These are phyloP conservation scores for Siniperca scherzeri DNA, from an alignment of 2,797 vertebrate species.

Conservation along the genomic window DNA sequence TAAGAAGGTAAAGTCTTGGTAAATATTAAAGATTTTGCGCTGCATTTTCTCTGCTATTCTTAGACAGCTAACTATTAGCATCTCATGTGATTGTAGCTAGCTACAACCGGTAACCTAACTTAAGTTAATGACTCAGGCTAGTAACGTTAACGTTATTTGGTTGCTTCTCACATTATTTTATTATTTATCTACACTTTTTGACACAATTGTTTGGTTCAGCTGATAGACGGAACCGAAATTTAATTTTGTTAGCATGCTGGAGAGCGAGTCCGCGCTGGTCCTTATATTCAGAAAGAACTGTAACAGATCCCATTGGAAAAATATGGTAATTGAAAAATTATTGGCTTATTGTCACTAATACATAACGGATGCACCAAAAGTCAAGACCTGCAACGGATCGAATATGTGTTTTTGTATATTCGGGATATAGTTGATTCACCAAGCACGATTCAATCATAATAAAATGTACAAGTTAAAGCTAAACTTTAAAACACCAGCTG, in stretches of 20 bases:
- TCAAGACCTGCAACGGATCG: accelerated
- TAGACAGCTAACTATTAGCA: not conserved
- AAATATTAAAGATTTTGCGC: accelerated
- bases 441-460: not conserved
- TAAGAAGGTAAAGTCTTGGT: slow-evolving; percentile 18
- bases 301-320: not conserved
- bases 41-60: not conserved
- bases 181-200: not conserved
- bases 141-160: not conserved
- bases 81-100: slow-evolving; percentile 10
- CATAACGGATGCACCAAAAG: accelerated
- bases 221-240: not conserved
- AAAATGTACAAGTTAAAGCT: not conserved
- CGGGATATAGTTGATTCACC: not conserved
- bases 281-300: not conserved
- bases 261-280: not conserved
- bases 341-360: not conserved
- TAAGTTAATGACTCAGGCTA: not conserved
- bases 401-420: accelerated
- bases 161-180: not conserved
- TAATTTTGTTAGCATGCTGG: slow-evolving; percentile 15
- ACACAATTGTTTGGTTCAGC: not conserved
- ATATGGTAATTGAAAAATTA: accelerated
- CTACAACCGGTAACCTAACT: not conserved
- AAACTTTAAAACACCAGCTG: not conserved